Base-by-base conservation (phyloP, 2,888 invertebrate genomes). In the Cerastis leucographa region DNA sequence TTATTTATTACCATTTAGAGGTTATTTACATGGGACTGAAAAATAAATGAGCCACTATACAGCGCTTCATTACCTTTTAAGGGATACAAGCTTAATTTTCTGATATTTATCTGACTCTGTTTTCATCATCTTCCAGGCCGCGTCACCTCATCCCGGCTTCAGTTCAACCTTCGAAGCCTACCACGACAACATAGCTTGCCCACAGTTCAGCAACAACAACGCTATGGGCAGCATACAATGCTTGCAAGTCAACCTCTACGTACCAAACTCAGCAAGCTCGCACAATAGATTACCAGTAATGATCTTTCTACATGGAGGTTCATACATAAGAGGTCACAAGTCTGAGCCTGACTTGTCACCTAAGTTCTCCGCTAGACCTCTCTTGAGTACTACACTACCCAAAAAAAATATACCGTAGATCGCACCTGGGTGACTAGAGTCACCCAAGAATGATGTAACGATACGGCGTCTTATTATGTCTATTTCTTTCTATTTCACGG, bases 181-280 rank as follows among this genome's bases (percentile, higher is more conserved):
- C 61, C 49, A 75, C 29, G 78, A 82, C 54, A 29, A 29, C 14
- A 44, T 42, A 8, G 17, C n/a, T 14, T 84, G 84, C 19, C 84
- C 84, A 0, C 84, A 84, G n/a, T 44, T 17, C n/a, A 22, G 0
- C 40, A 46, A 64, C 14, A 74, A 46, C 14, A 25, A 25, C 29
- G 40, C 40, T 2, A 70, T 46, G 8, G 78, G 81, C 51, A 67
- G 22, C 35, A 61, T 85, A 17, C 73, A 85, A 44, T 85, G 84
- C 80, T 74, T 85, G 67, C 71, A 76, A 46, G 22, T 85, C 5
- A 85, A 85, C 71, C 49, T 85, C 0, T 85, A 85, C 35, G 80
- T 76, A 14, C 86, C 85, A 2, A 78, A 76, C 35, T 54, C 59
- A 0, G 77, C 71, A 0, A 73, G 11, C 29, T 49, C 83, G 0